A percentile compares a stretch with the other conserved stretches of the same genome.
These are phyloP conservation scores for Thymelicus lineola DNA, from an alignment of 2,888 invertebrate genomes.

Conservation along the genomic window DNA sequence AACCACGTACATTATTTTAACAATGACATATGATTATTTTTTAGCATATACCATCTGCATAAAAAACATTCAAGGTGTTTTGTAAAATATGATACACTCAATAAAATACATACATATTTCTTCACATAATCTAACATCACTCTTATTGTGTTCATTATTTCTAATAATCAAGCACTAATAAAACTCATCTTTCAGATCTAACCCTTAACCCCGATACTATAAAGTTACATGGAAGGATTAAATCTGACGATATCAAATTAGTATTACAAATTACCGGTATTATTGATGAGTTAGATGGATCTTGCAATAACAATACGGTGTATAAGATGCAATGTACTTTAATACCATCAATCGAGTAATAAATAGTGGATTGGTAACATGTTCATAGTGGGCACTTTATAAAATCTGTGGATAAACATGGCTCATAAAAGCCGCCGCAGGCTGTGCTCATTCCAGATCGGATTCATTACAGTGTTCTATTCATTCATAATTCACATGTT, in stretches of 20 bases:
- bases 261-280: background rate
- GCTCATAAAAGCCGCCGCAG: conserved; percentile 27
- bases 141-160: too few species aligned
- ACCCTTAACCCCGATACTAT: too few species aligned
- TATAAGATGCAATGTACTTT: background rate
- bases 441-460: conserved; percentile 25
- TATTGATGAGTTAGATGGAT: background rate
- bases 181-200: too few species aligned
- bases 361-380: conserved; percentile 15
- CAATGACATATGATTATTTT: too few species aligned
- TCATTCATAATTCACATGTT: conserved; percentile 44
- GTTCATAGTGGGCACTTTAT: conserved; percentile 9
- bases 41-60: too few species aligned
- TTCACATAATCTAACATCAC: too few species aligned
- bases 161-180: too few species aligned
- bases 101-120: too few species aligned
- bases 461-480: conserved; percentile 43
- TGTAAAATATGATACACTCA: too few species aligned
- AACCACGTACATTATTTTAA: too few species aligned
- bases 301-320: background rate
- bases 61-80: too few species aligned
- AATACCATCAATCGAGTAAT: conserved; percentile 14
- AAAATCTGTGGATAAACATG: conserved; percentile 18
- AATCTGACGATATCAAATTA: background rate
- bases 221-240: too few species aligned